Conservation (phyloP, 2,888 invertebrate genomes). For the Hydraecia micacea region DNA sequence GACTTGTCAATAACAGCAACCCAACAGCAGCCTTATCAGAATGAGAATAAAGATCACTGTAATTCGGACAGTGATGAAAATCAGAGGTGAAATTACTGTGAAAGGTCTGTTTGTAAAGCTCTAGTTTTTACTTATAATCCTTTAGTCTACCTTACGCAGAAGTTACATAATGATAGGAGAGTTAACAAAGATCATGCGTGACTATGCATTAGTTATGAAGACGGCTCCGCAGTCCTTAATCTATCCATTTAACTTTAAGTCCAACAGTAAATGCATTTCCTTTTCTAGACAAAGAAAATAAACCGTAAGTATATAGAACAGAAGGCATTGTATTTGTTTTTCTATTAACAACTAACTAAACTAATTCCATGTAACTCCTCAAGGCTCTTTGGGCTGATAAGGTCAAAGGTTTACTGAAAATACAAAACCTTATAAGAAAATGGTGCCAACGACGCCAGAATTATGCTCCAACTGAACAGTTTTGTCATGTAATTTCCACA, state of each 20-base stretch:
- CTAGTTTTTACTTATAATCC: background rate
- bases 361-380: background rate
- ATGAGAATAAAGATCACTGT: background rate
- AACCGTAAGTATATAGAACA: background rate
- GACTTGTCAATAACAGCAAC: background rate
- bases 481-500: background rate
- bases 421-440: constrained; percentile 5
- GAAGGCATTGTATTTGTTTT: background rate
- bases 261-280: background rate
- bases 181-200: constrained; percentile 1
- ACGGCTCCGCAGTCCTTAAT: background rate
- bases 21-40: background rate
- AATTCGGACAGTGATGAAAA: background rate
- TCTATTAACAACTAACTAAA: background rate
- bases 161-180: background rate
- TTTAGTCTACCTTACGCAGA: background rate
- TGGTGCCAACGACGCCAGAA: background rate
- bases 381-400: constrained; percentile 5
- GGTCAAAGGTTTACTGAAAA: constrained; percentile 27
- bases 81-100: background rate
- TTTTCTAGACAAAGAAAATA: background rate
- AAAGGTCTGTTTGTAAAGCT: background rate
- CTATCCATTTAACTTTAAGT: background rate
- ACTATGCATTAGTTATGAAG: constrained; percentile 8
- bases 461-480: background rate